phyloP scores from a whole-genome alignment of 1,140 invertebrate species.

The Conus ventricosus region DNA sequence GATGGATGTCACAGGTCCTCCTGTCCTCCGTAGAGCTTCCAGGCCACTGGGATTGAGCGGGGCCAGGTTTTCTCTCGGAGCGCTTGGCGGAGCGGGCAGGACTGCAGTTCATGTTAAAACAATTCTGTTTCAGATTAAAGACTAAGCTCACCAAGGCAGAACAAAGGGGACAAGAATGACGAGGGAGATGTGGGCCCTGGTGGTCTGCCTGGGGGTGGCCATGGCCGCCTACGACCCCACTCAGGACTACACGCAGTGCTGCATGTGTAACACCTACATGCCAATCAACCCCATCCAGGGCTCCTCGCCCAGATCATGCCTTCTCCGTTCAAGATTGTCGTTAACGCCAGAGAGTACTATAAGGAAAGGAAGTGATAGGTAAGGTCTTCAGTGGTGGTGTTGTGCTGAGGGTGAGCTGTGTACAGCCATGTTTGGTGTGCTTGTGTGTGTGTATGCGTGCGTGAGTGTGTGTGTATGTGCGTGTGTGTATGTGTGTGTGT shows the following conservation, averaged over 20 bases:
- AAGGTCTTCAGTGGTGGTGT: neutral
- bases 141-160: neutral
- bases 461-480: neutral
- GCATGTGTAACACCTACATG: conserved; percentile 47
- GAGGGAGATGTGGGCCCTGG: neutral
- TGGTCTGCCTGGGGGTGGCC: conserved; percentile 8
- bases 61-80: no score
- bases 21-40: no score
- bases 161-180: neutral
- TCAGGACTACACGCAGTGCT: conserved; percentile 44
- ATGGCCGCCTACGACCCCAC: conserved; percentile 29
- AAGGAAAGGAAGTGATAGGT: conserved; percentile 48
- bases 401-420: conserved; percentile 12
- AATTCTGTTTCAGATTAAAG: no score
- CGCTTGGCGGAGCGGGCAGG: no score
- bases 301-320: conserved; percentile 52
- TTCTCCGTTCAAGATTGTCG: conserved; percentile 56
- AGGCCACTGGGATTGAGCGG: no score
- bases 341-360: conserved; percentile 44
- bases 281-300: conserved; percentile 32
- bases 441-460: neutral
- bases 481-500: no score
- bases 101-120: no score
- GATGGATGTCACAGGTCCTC: no score
- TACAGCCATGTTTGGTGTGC: neutral